Base-by-base conservation (phyloP, 2,888 invertebrate species). In the Drosophila paranaensis region DNA sequence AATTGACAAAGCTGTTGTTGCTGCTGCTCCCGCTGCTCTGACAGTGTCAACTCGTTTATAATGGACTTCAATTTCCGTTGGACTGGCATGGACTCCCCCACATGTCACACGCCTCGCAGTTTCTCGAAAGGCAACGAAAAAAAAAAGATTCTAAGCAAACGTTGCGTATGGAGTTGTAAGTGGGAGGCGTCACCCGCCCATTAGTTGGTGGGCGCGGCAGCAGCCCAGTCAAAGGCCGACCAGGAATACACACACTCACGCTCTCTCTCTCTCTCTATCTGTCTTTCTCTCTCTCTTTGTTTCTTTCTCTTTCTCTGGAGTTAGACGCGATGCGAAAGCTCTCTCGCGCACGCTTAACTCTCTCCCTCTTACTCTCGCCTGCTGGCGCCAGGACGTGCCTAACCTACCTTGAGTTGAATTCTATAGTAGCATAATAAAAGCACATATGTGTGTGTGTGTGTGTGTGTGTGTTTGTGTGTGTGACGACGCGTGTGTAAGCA, bases 321-420 rank as follows among this genome's bases (percentile, higher is more conserved):
- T 46, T 37, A 25, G 27, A 42, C 43, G 37, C 75, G 20, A 50
- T 63, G 45, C 51, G 37, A 51, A 35, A 53, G 13, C 50, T 58
- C 74, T 67, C 74, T 65, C 74, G 51, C 74, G 48, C 54, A 50
- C 72, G 60, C 71, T 70, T 66, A 61, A 51, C 56, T 51, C 55
- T 55, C 8, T 50, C 60, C n/a, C 48, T 37, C 9, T 50, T 46
- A 8, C 53, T 54, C 35, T 16, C 53, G 9, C 42, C 37, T 39
- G 45, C 35, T 61, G 43, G 27, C 63, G 60, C 58, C 54, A 83
- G 87, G 81, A 84, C 79, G 79, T 90, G 82, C 86, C 86, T 87
- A 90, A 90, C 90, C 90, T 90, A 90, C 90, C 90, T 90, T 87
- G 82, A 79, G 90, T 79, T 69, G 74, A 81, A 83, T 85, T 82